Percentiles rank a stretch among this genome's conserved stretches.
Conservation (phyloP, 2,888 invertebrate genomes). For the Synergus laeviventris region DNA sequence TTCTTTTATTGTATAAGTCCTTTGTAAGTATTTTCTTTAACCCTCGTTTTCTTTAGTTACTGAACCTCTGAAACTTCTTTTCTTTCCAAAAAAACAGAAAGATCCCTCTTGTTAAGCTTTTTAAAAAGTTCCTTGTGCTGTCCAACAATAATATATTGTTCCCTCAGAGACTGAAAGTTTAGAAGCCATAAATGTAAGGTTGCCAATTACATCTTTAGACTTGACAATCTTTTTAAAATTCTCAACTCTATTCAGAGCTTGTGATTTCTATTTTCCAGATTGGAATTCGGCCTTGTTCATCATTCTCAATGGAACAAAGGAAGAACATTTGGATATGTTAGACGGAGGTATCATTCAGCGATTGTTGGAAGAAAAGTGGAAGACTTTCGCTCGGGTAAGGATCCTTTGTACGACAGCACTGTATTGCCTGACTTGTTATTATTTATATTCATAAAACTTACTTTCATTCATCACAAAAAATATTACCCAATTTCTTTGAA, state of each 20-base stretch:
- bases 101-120: conserved; percentile 18
- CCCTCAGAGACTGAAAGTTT: conserved; percentile 27
- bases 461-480: not conserved
- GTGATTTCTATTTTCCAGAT: conserved; percentile 80
- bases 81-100: conserved; percentile 8
- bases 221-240: conserved; percentile 11
- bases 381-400: conserved; percentile 94
- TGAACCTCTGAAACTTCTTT: conserved; percentile 15
- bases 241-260: not conserved
- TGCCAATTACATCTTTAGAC: not conserved
- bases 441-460: not conserved
- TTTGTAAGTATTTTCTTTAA: not conserved
- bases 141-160: conserved; percentile 7
- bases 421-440: not conserved
- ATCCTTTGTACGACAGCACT: conserved; percentile 35
- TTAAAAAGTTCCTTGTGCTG: conserved; percentile 13
- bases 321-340: conserved; percentile 98
- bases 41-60: conserved; percentile 10
- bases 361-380: conserved; percentile 99
- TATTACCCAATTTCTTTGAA: not conserved
- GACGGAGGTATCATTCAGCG: conserved; percentile 98
- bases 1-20: conserved; percentile 20
- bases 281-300: conserved; percentile 99
- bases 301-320: conserved; percentile 97
- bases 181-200: conserved; percentile 13